phyloP scores from a whole-genome alignment of 2,888 invertebrate species.

The Phorcus lineatus region DNA sequence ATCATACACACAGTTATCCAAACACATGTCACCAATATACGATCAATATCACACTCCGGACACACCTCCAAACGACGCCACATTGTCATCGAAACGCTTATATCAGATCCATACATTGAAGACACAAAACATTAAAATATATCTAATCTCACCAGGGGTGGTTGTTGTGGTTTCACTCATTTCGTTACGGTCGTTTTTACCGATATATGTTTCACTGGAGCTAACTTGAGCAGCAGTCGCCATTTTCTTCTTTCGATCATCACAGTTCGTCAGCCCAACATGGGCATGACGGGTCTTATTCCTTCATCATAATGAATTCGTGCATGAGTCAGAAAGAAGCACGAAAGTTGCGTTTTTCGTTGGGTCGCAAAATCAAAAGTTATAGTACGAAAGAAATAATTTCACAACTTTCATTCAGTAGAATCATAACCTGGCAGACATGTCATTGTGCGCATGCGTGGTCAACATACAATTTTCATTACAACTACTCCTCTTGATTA shows the following conservation, averaged over 20 bases:
- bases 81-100: no score
- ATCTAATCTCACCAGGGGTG: not conserved
- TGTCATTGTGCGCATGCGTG: no score
- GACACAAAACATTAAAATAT: no score
- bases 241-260: slow-evolving; percentile 21
- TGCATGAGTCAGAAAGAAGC: not conserved
- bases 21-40: not conserved
- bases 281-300: not conserved
- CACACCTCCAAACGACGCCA: not conserved
- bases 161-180: not conserved
- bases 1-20: no score
- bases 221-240: slow-evolving; percentile 28
- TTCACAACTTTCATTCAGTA: no score
- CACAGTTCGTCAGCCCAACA: not conserved
- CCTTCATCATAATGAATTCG: not conserved
- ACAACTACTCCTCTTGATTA: no score
- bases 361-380: no score
- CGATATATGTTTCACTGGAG: slow-evolving; percentile 2
- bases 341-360: no score
- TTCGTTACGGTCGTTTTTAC: not conserved
- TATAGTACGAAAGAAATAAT: no score
- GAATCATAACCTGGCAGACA: no score
- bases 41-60: not conserved
- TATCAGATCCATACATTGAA: no score
- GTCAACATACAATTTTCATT: no score